phyloP scores from a whole-genome alignment of 2,888 invertebrate species.

The Frankliniella fusca region DNA sequence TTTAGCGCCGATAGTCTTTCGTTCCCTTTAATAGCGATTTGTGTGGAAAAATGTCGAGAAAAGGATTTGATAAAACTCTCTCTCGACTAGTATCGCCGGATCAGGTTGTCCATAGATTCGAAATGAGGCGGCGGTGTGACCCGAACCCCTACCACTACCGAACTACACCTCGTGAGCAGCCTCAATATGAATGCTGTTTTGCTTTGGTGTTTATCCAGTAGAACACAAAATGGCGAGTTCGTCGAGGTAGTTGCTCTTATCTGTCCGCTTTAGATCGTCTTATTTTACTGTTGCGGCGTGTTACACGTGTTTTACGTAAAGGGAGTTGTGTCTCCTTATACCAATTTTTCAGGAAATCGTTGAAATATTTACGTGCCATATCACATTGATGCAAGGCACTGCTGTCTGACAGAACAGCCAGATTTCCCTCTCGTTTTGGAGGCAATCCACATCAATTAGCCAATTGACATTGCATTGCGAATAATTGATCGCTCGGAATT shows the following conservation, averaged over 20 bases:
- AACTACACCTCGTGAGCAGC: too few species aligned
- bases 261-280: background rate
- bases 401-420: background rate
- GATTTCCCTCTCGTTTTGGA: background rate
- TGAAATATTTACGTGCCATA: background rate
- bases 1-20: too few species aligned
- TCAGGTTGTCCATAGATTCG: too few species aligned
- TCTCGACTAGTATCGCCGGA: too few species aligned
- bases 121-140: too few species aligned
- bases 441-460: background rate
- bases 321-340: background rate
- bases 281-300: background rate
- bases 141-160: too few species aligned
- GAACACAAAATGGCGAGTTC: constrained; percentile 10
- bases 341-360: background rate
- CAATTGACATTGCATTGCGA: background rate
- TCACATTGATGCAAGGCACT: background rate
- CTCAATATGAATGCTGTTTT: background rate
- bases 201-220: background rate
- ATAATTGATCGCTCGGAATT: background rate
- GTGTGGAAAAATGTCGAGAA: too few species aligned
- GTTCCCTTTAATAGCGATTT: too few species aligned
- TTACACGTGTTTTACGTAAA: background rate
- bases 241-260: background rate
- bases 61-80: too few species aligned